Base-by-base conservation (phyloP, 2,888 invertebrate genomes). In the Uloborus plumipes region DNA sequence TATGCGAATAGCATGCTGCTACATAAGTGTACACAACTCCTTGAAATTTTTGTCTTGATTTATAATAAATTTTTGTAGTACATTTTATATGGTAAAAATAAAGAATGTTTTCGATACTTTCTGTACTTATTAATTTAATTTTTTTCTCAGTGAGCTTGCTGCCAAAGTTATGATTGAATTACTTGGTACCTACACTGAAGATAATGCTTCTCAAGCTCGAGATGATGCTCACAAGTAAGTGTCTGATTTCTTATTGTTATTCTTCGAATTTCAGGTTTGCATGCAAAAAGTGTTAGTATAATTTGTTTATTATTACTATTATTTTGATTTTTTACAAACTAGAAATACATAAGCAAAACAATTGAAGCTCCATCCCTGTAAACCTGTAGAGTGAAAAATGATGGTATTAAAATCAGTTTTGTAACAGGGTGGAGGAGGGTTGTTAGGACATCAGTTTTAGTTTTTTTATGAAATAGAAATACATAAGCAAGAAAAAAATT, bases 151-250 rank as follows among this genome's bases (percentile, higher is more conserved):
- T 89, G 97, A 97, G 88, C 91, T 95, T 87, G 97, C 97, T 31
- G 94, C 97, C 20, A 96, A 96, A 89, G 97, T 98, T 4, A 99
- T 99, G 99, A 94, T 98, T 85, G 98, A 98, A 89, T 91, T 99
- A 0, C 90, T 99, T 77, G 96, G 96, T 31, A 98, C 99, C 0
- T 99, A 99, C 89, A 98, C 97, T 31, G 94, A 97, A 84, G 98
- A 98, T 88, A 98, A 98, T 90, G 99, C 99, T 0, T 96, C 96
- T 1, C 95, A 96, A 85, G 99, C 99, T 0, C 92, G 97, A 86
- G 97, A 98, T 89, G 99, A 99, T 91, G 99, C 99, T 1, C 95
- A 96, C 88, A 93, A 95, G 83, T 83, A 81, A 58, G 61, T 55
- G n/a, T 20, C 51, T 76, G 39, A n/a, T n/a, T 26, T 16, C 2